These are phyloP conservation scores for Trinorchestia longiramus DNA, from an alignment of 1,140 invertebrate genomes.

Conservation along the genomic window DNA sequence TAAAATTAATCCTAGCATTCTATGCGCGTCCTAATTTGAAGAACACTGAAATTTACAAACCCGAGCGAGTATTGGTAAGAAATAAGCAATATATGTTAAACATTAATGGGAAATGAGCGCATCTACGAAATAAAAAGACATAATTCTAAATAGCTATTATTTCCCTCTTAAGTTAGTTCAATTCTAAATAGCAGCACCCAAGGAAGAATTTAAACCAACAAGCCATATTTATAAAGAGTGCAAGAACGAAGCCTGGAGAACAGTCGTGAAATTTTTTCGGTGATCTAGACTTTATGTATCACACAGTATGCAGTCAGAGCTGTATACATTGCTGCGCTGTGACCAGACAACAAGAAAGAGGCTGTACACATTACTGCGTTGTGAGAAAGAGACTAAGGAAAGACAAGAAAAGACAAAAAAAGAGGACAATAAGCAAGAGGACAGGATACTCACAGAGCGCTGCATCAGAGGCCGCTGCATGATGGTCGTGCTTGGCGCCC, in stretches of 20 bases:
- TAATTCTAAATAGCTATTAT: too few species aligned
- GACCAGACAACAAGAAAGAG: not conserved
- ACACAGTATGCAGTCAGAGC: not conserved
- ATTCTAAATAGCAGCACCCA: too few species aligned
- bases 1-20: too few species aligned
- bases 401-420: not conserved
- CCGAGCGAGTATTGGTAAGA: too few species aligned
- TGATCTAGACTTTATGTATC: not conserved
- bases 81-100: too few species aligned
- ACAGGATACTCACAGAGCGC: constrained; percentile 31
- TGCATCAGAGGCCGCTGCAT: not conserved
- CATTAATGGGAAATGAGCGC: too few species aligned
- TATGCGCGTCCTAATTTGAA: too few species aligned
- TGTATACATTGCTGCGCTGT: not conserved
- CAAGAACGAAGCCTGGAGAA: not conserved
- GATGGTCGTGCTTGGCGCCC: constrained; percentile 39
- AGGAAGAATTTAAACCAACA: too few species aligned
- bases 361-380: not conserved
- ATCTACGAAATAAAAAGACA: too few species aligned
- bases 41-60: too few species aligned
- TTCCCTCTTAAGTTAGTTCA: too few species aligned
- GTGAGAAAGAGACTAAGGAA: not conserved
- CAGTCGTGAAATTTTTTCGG: not conserved
- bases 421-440: not conserved
- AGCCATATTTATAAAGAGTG: too few species aligned